Conservation (phyloP, 2,888 invertebrate genomes). For the Cantharis nigra region DNA sequence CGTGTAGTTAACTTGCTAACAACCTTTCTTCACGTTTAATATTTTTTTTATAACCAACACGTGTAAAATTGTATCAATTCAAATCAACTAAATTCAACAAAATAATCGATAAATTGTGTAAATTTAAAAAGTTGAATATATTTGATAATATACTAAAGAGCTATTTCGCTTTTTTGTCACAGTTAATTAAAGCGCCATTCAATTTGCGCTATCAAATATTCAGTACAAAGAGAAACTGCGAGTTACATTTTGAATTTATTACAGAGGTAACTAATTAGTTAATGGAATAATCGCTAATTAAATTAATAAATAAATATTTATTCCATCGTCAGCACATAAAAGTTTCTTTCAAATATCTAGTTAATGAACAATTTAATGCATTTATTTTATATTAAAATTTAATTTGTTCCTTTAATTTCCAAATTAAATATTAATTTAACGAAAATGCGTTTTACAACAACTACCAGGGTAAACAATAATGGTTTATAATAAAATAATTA, state of each 20-base stretch:
- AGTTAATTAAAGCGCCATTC: neutral
- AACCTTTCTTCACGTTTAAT: neutral
- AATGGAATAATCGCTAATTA: neutral
- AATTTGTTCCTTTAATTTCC: neutral
- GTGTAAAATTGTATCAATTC: neutral
- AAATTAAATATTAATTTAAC: neutral
- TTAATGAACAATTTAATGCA: neutral
- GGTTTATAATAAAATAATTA: slow-evolving; percentile 7
- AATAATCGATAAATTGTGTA: neutral
- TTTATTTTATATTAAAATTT: neutral
- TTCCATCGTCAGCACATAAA: neutral
- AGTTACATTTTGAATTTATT: neutral
- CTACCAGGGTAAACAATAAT: neutral
- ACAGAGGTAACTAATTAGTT: slow-evolving; percentile 1
- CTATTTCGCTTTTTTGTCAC: neutral
- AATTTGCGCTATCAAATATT: neutral
- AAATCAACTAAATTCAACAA: neutral
- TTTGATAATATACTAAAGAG: neutral
- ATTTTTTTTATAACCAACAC: neutral
- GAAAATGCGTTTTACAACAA: neutral
- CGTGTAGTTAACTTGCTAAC: neutral
- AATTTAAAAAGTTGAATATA: neutral
- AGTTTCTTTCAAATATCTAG: neutral
- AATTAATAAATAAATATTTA: slow-evolving; percentile 3
- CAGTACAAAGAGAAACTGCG: neutral